These are phyloP conservation scores for Marcusenius ussheri DNA, from an alignment of 2,113 vertebrate genomes.

Conservation along the genomic window DNA sequence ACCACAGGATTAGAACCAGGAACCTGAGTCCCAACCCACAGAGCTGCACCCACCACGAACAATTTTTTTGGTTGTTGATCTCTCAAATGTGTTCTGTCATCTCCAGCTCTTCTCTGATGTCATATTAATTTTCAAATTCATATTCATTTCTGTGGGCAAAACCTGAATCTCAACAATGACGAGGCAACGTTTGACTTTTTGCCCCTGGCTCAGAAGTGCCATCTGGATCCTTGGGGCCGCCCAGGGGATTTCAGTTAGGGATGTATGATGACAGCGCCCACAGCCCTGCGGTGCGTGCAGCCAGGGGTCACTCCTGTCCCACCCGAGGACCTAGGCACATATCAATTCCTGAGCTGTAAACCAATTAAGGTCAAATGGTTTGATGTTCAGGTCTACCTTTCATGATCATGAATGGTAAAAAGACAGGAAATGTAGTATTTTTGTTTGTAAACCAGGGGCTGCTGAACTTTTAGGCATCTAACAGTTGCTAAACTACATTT, in stretches of 20 bases:
- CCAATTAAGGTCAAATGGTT: background rate
- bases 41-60: background rate
- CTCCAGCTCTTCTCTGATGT: background rate
- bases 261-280: background rate
- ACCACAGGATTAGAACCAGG: no score
- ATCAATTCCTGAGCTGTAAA: background rate
- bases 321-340: background rate
- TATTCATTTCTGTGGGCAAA: background rate
- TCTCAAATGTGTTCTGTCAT: background rate
- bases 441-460: background rate
- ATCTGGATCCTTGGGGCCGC: background rate
- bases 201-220: background rate
- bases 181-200: constrained; percentile 10
- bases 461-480: background rate
- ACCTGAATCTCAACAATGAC: background rate
- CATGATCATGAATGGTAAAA: background rate
- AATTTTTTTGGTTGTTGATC: background rate
- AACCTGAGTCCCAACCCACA: no score
- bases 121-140: background rate
- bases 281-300: background rate
- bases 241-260: background rate
- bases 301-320: background rate
- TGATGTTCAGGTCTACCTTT: background rate
- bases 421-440: background rate
- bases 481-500: background rate